Evolutionary conservation across 2,113 vertebrate species (phyloP), one percentile per base, ranked within the genome.

Genomic region (Hiodon tergisus): DNA sequence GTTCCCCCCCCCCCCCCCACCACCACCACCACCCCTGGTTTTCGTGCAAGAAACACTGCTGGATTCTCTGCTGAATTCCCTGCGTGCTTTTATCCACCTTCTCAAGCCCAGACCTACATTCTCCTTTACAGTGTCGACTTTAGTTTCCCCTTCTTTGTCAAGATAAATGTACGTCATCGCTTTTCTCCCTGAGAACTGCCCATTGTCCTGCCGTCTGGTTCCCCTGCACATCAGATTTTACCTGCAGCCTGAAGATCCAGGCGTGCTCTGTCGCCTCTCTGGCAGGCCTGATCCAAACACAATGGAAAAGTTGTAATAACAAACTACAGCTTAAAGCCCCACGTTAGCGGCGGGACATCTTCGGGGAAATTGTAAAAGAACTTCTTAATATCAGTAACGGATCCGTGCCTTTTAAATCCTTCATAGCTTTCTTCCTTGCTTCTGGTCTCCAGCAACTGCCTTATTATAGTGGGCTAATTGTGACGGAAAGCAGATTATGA

Each of bases 401-500:
- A 85, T 84, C 83, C 3, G 57, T 60, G 46, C 31, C 46, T 60
- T 47, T 17, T 59, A 10, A 67, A 10, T 47, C 65, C 31, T 9
- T 14, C 13, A 5, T 7, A 81, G 52, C 83, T 83, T 82, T 85
- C 86, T 82, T 47, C 72, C 65, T 53, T 80, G 78, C 81, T 79
- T 79, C 78, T 83, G 73, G 80, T n/a, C 10, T 81, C 83, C 82
- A 78, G 72, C 86, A 77, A 78, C 82, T 72, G 80, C 82, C 83
- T 89, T 89, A 88, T 90, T 91, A 87, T 86, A 86, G 86, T 76
- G 84, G 86, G 76, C 86, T 91, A 91, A 91, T 91, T 92, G 90
- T 88, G 89, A 89, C 90, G 85, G 86, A 91, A 92, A 92, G 90
- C 87, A 90, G 90, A 92, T 91, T 92, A 90, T 85, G 82, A 83